A percentile compares a stretch with the other conserved stretches of the same genome.
Evolutionary conservation across 2,888 invertebrate species (phyloP).

Genomic region (Eumacrocentrus americanus): DNA sequence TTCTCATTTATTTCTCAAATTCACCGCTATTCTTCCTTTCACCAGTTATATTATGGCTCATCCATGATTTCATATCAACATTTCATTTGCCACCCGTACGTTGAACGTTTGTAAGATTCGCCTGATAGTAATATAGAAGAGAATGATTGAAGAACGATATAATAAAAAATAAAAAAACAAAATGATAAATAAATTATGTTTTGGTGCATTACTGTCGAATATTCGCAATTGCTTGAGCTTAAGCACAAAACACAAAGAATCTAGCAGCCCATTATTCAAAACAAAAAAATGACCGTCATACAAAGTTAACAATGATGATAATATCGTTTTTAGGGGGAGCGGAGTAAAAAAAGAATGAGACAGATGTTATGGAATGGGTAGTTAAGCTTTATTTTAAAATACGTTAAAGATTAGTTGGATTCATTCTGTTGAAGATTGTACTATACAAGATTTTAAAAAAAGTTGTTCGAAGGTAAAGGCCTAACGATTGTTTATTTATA

Average conservation of each 20-base stretch:
- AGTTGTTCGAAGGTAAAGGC: slow-evolving; percentile 34
- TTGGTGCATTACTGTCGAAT: slow-evolving; percentile 31
- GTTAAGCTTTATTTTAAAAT: slow-evolving; percentile 20
- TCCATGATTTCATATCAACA: too few relatives aligned
- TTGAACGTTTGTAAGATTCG: not conserved
- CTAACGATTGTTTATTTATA: slow-evolving; percentile 33
- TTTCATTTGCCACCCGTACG: not conserved
- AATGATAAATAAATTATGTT: slow-evolving; percentile 2
- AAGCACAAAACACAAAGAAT: slow-evolving; percentile 32
- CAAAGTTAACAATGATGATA: slow-evolving; percentile 22
- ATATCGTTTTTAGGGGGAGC: slow-evolving; percentile 12
- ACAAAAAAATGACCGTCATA: slow-evolving; percentile 18
- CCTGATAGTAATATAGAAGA: not conserved
- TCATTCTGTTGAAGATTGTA: slow-evolving; percentile 19
- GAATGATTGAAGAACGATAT: not conserved
- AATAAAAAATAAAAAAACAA: slow-evolving; percentile 4
- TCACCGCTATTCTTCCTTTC: too few relatives aligned
- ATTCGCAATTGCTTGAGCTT: slow-evolving; percentile 40
- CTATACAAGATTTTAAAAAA: slow-evolving; percentile 24
- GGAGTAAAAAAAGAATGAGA: not conserved
- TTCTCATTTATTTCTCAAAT: not conserved
- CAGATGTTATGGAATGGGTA: slow-evolving; percentile 1
- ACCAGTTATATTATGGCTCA: too few relatives aligned
- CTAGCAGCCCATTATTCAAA: slow-evolving; percentile 32
- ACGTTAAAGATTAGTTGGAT: slow-evolving; percentile 30